Conservation (phyloP, 2,797 vertebrate species). For the Sardinella longiceps region DNA sequence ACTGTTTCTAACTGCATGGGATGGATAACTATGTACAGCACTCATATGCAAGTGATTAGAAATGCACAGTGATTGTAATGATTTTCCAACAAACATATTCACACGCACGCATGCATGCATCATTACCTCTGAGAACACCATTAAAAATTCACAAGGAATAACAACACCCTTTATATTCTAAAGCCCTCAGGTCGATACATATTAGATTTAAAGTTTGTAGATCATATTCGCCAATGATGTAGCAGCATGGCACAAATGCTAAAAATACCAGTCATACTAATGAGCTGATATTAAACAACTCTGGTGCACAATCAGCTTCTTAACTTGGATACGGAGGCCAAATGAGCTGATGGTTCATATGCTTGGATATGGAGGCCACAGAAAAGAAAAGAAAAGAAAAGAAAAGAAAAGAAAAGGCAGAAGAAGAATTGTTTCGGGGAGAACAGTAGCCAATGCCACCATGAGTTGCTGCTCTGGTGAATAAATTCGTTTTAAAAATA, state of each 20-base stretch:
- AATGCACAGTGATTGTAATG: background rate
- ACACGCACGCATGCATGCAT: too few relatives aligned
- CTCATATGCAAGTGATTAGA: background rate
- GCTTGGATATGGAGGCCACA: too few relatives aligned
- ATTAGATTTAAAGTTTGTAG: background rate
- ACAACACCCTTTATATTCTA: background rate
- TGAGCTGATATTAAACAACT: background rate
- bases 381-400: background rate
- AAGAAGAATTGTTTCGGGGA: background rate
- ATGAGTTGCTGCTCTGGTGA: background rate
- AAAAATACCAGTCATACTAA: background rate
- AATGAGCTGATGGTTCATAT: too few relatives aligned
- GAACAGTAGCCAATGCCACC: background rate
- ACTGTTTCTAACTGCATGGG: background rate
- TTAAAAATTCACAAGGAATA: background rate
- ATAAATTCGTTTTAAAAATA: background rate
- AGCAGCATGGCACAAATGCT: background rate
- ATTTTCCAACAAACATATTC: background rate
- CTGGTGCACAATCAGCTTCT: background rate
- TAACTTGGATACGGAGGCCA: background rate
- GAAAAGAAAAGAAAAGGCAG: background rate
- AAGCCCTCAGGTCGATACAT: background rate
- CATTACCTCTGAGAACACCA: background rate
- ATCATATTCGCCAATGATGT: background rate
- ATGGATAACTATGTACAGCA: background rate